Evolutionary conservation across 2,888 invertebrate genomes (phyloP), one percentile per base, ranked within the genome.

Genomic region (Parnassius mnemosyne): DNA sequence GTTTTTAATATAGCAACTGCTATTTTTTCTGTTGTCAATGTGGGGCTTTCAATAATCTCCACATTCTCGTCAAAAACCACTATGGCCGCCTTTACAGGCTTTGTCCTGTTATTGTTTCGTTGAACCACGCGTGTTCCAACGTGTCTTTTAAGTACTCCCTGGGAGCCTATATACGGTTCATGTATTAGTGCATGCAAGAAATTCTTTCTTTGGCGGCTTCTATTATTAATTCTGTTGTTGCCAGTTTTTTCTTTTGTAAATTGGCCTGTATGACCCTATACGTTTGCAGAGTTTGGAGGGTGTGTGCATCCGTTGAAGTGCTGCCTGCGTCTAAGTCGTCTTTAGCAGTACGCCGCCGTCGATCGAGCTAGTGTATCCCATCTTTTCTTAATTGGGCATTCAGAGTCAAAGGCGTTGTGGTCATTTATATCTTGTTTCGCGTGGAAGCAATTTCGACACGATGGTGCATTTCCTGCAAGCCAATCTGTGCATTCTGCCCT

Each of bases 321-420:
- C 9, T 43, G 9, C 9, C 12, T 7, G 34, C 11, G 13, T 13
- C 13, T 10, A 10, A 25, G 12, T 34, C 25, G 3, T 25, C 56
- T n/a, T 57, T 49, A 57, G 56, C 56, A 57, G 9, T 57, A 57
- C 10, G 47, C 47, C 10, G 41, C 49, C 5, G 44, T 46, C 3
- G 65, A 34, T 42, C 68, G 16, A 1, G 67, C 68, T 41, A 67
- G 2, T 0, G 10, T n/a, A 16, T 65, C 67, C 66, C 68, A 61
- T 20, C 53, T 56, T n/a, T n/a, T 50, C 10, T 53, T 44, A 25
- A 57, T 54, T 3, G 54, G 57, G 41, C 58, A 63, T 3, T 57
- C 54, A 1, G 1, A 5, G 49, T 46, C 53, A 20, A 63, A 66
- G 1, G 61, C 59, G 12, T 60, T 59, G 51, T 66, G 66, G 11